Percentiles rank a stretch among this genome's conserved stretches.
These are phyloP conservation scores for Arctia plantaginis DNA, from an alignment of 2,888 invertebrate genomes.

Conservation along the genomic window DNA sequence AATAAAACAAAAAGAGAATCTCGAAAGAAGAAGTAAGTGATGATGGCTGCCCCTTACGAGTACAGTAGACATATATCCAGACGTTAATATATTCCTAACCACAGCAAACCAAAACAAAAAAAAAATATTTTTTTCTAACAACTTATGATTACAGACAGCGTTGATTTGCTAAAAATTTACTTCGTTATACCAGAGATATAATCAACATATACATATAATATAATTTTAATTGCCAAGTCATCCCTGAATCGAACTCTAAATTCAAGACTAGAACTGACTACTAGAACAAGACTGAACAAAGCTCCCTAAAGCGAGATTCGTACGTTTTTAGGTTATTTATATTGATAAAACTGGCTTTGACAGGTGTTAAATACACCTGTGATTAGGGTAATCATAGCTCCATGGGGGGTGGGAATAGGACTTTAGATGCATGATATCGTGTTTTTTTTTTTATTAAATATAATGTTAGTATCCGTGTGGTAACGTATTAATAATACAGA, in stretches of 20 bases:
- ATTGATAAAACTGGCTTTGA: background rate
- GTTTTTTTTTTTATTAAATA: background rate
- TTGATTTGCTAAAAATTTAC: conserved; percentile 58
- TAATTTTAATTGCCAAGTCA: conserved; percentile 60
- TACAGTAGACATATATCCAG: background rate
- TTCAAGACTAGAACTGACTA: background rate
- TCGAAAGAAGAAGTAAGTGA: background rate
- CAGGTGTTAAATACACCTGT: background rate
- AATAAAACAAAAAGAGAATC: too few relatives aligned
- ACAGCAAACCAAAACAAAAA: conserved; percentile 28
- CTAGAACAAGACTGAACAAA: background rate
- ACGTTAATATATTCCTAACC: conserved; percentile 10
- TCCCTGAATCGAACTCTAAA: conserved; percentile 20
- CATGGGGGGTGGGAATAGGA: background rate
- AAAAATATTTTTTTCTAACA: conserved; percentile 46
- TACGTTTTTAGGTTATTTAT: background rate
- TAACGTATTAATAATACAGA: too few relatives aligned
- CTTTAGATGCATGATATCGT: background rate
- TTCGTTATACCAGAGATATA: conserved; percentile 56
- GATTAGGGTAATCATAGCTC: conserved; percentile 1
- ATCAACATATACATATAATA: conserved; percentile 63
- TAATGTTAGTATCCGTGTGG: too few relatives aligned
- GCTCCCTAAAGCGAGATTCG: background rate
- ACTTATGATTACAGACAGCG: conserved; percentile 41
- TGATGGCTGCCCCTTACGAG: too few relatives aligned